Evolutionary conservation across 2,113 vertebrate genomes (phyloP).

Genomic region (Lepus americanus): DNA sequence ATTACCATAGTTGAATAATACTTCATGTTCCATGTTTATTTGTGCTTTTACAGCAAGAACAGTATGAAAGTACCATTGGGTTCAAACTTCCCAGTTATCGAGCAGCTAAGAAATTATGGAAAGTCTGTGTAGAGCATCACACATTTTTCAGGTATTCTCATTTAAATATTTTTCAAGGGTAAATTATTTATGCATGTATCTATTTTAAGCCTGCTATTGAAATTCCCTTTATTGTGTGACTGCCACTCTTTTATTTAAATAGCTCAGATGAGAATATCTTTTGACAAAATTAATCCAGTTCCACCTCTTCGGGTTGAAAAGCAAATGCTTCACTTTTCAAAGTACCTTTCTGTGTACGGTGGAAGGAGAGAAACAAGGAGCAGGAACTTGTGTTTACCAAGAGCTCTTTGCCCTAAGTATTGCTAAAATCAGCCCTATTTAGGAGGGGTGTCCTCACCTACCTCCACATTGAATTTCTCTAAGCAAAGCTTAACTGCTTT

Average conservation of each 20-base stretch:
- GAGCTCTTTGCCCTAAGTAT: background rate
- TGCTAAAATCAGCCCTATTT: background rate
- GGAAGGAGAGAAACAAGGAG: background rate
- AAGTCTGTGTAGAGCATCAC: constrained; percentile 99
- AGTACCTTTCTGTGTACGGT: background rate
- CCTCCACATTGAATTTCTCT: background rate
- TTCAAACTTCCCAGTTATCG: constrained; percentile 98
- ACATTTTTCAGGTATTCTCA: constrained; percentile 97
- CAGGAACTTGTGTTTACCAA: background rate
- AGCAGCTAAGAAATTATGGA: constrained; percentile 99
- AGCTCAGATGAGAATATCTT: constrained; percentile 59
- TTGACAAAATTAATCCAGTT: constrained; percentile 48
- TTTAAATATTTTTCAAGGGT: constrained; percentile 65
- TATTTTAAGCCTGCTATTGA: constrained; percentile 73
- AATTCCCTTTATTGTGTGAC: constrained; percentile 61
- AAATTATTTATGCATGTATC: constrained; percentile 57
- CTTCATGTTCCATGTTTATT: constrained; percentile 30
- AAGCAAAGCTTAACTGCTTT: background rate
- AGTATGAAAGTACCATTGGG: constrained; percentile 98
- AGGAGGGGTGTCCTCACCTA: background rate
- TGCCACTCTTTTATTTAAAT: constrained; percentile 45
- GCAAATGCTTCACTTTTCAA: background rate
- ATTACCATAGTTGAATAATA: constrained; percentile 31
- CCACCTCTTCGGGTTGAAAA: background rate
- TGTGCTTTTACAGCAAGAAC: constrained; percentile 92